phyloP scores from a whole-genome alignment of 2,888 invertebrate genomes.

The Pseudococcus jackbeardsleyi region DNA sequence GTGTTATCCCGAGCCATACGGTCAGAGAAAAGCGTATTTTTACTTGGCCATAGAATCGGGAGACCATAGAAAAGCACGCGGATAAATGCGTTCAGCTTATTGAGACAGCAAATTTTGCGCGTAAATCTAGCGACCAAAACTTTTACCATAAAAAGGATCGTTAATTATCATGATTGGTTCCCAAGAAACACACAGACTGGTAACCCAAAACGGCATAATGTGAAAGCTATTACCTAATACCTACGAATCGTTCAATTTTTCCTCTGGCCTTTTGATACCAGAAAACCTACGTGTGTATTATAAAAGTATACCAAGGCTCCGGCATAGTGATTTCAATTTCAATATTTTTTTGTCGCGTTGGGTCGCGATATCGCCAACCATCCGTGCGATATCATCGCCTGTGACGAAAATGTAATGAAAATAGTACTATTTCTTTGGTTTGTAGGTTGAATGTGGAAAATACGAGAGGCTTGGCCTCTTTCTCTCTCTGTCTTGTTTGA shows the following conservation, averaged over 20 bases:
- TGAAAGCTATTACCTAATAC: not conserved
- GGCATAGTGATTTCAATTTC: not conserved
- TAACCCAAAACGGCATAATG: not conserved
- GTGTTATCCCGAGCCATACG: not conserved
- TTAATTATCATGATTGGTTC: constrained; percentile 44
- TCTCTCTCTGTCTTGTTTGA: no score
- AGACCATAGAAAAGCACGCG: constrained; percentile 1
- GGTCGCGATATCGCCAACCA: not conserved
- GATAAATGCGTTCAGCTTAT: not conserved
- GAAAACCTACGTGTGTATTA: not conserved
- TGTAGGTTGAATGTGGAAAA: no score
- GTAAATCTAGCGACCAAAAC: constrained; percentile 3
- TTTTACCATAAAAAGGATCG: constrained; percentile 53
- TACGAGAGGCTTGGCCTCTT: no score
- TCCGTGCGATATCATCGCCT: not conserved
- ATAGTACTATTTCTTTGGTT: not conserved
- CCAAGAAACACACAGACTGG: not conserved
- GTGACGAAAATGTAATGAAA: constrained; percentile 31
- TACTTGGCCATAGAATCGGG: not conserved
- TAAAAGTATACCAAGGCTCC: no score
- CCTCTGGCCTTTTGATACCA: not conserved
- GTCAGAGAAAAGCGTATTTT: constrained; percentile 7
- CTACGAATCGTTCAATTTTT: constrained; percentile 39
- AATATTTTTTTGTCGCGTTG: not conserved
- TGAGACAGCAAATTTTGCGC: constrained; percentile 39